Base-by-base conservation (phyloP, 2,113 vertebrate species). In the cattle (Bos taurus) region DNA sequence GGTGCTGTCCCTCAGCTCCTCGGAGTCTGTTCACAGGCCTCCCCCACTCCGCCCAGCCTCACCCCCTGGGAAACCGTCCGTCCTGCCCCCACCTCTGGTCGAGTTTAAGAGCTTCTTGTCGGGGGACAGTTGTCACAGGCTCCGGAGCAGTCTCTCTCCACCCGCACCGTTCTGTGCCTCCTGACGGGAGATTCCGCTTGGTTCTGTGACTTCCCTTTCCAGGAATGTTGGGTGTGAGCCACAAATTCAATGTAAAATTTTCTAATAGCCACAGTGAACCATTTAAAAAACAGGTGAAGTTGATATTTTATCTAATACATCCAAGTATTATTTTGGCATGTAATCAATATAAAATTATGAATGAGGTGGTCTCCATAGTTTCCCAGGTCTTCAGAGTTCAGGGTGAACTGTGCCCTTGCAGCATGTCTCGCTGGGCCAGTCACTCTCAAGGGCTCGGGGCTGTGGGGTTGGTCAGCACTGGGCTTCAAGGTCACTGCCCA, bases 151-250 rank as follows among this genome's bases (percentile, higher is more conserved):
- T 33, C 14, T 14, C 14, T 19, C 30, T 33, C 40, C 11, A 21
- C 23, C 30, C 0, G 10, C 10, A 4, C 30, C 1, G 0, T 6
- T 36, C 48, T 16, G 4, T 36, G 9, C 56, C 40, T 43, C 1
- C 82, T 16, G 33, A n/a, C 4, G 0, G 43, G 83, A 23, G n/a
- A 7, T 25, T 23, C 48, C 30, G 5, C 40, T 4, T 7, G 5
- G 3, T 9, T 30, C 60, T 48, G 33, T 26, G 12, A 0, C 28
- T 25, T 30, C 54, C 52, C 54, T 40, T 17, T 28, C 25, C 26
- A 50, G 90, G n/a, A 85, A 15, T 33, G 80, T 71, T 25, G 3
- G 3, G 16, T 40, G 19, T 3, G 19, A 71, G 43, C 48, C 46
- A 17, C 21, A 21, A 0, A 13, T 14, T 2, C 60, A 3, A 8